Evolutionary conservation across 2,113 vertebrate genomes (phyloP).

Genomic region (Carassius carassius): DNA sequence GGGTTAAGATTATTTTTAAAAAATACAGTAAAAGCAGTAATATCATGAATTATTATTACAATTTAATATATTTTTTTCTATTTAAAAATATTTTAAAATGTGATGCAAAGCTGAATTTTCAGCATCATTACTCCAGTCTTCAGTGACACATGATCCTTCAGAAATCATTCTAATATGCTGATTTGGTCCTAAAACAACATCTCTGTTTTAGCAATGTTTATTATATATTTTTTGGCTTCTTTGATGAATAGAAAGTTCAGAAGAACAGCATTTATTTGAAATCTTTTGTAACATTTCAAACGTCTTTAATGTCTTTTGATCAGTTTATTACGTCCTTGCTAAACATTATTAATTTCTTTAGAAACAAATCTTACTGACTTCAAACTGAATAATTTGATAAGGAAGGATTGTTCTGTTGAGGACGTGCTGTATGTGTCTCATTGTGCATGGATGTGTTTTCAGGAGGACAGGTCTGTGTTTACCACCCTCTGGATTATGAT

Average conservation of each 20-base stretch:
- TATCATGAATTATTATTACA: too few species aligned
- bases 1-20: too few species aligned
- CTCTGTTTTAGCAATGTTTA: too few species aligned
- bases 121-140: background rate
- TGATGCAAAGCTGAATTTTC: background rate
- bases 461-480: conserved; percentile 93
- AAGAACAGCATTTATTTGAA: too few species aligned
- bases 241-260: too few species aligned
- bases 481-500: conserved; percentile 88
- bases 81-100: background rate
- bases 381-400: background rate
- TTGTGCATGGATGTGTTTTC: conserved; percentile 44
- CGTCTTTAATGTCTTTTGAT: too few species aligned
- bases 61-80: too few species aligned
- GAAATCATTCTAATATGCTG: background rate
- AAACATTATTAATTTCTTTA: too few species aligned
- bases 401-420: background rate
- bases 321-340: too few species aligned
- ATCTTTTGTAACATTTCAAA: too few species aligned
- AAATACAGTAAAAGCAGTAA: too few species aligned
- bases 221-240: too few species aligned
- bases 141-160: background rate
- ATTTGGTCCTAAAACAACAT: background rate
- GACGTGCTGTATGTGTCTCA: background rate
- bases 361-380: background rate